Percentiles rank a stretch among this genome's conserved stretches.
phyloP scores from a whole-genome alignment of 1,140 invertebrate genomes.

The Tetramorium alpestre region DNA sequence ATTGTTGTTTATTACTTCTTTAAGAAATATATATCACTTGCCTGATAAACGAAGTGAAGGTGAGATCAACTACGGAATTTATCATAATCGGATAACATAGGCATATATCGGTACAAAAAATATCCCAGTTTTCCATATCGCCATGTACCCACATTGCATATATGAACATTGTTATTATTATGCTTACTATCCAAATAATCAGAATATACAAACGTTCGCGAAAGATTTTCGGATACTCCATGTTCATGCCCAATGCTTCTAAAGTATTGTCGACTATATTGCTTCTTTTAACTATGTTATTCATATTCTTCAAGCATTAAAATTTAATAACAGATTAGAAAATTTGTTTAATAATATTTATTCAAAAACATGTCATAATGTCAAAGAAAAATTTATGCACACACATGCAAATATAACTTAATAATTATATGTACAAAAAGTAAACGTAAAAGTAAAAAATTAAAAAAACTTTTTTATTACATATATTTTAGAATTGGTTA shows the following conservation, averaged over 20 bases:
- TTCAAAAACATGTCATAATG: not conserved
- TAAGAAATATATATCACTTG: slow-evolving; percentile 20
- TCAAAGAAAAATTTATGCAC: not conserved
- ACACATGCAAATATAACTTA: not conserved
- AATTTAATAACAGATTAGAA: slow-evolving; percentile 7
- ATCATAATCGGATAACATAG: not conserved
- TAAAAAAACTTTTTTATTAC: not conserved
- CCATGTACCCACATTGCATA: not conserved
- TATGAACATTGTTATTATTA: not conserved
- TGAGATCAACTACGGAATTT: slow-evolving; percentile 31
- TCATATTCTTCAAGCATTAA: not conserved
- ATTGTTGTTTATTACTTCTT: not conserved
- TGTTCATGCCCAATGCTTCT: slow-evolving; percentile 20
- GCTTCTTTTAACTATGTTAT: slow-evolving; percentile 6
- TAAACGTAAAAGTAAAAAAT: not conserved
- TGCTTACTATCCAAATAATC: not conserved
- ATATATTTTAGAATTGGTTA: not conserved
- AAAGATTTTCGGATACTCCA: not conserved
- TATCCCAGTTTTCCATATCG: not conserved
- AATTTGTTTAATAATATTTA: not conserved
- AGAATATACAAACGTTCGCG: not conserved
- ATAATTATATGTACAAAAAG: not conserved
- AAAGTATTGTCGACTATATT: not conserved
- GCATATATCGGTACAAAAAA: not conserved
- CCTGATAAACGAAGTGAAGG: not conserved